Percentiles rank a stretch among this genome's conserved stretches.
phyloP scores from a whole-genome alignment of 1,140 invertebrate species.

The Neelides sp. region DNA sequence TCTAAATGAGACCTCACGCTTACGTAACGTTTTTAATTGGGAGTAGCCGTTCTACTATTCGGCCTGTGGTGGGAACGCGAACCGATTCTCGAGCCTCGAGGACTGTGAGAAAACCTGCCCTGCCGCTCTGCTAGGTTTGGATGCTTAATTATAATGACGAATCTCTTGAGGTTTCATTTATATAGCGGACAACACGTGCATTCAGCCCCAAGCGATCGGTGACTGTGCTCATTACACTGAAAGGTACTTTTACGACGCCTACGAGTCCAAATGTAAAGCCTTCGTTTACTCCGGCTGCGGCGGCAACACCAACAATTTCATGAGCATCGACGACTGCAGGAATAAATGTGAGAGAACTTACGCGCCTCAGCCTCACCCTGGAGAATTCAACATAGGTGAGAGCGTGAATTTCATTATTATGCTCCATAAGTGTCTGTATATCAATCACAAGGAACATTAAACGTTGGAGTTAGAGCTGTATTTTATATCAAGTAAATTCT shows the following conservation, averaged over 20 bases:
- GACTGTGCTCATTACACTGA: constrained; percentile 63
- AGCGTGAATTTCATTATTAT: no score
- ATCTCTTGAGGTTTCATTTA: constrained; percentile 25
- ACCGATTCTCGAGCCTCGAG: constrained; percentile 64
- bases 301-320: constrained; percentile 69
- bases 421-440: no score
- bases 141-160: neutral
- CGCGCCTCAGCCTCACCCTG: constrained; percentile 31
- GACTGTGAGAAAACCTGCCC: constrained; percentile 71
- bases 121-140: constrained; percentile 50
- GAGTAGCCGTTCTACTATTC: constrained; percentile 94
- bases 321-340: constrained; percentile 50
- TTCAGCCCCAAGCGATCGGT: constrained; percentile 58
- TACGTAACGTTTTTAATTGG: neutral
- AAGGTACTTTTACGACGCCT: constrained; percentile 73
- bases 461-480: no score
- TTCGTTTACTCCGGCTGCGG: constrained; percentile 73
- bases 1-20: neutral
- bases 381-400: no score
- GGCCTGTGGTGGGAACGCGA: constrained; percentile 79
- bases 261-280: constrained; percentile 50
- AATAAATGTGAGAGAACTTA: constrained; percentile 43
- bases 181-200: constrained; percentile 57
- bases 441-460: no score
- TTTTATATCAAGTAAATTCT: no score